Base-by-base conservation (phyloP, 2,797 vertebrate genomes). In the Chiloscyllium punctatum region DNA sequence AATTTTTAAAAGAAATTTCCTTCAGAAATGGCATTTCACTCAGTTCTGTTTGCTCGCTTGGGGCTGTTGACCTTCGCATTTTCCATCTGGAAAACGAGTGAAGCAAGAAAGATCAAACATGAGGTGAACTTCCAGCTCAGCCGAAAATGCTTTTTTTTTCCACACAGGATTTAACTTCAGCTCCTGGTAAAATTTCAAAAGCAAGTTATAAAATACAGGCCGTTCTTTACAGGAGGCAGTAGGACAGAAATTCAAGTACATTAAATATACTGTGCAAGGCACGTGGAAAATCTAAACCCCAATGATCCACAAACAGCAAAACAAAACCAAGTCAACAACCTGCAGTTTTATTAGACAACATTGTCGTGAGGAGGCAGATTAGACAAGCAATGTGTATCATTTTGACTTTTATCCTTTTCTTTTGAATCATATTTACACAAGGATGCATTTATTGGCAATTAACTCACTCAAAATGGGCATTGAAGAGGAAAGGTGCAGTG, bases 61-160 rank as follows among this genome's bases (percentile, higher is more conserved):
- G 96, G 97, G 97, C 96, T 97, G 96, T 97, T 97, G 97, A 97
- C 97, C 97, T 97, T 97, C 97, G 96, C 96, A 97, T 96, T 42
- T 71, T 96, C 96, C 97, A 97, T 97, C 97, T 97, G 97, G 97
- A 96, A 97, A 97, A 97, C 97, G 97, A 97, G 97, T 97, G 97
- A 97, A 96, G 97, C 97, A 97, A 97, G 97, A 97, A 97, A 96
- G 96, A 96, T 97, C 96, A 96, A 97, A 97, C 97, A 97, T 11
- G 92, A 71, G 92, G 21, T 94, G 92, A 69, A 94, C 68, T 25
- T 30, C 69, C 71, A 71, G 66, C 25, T 94, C 62, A 30, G 68
- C 13, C 37, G 21, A 94, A 72, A 94, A 42, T 94, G 27, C 30
- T 23, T 42, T 72, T 69, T 42, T 66, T 62, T 62, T 62, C 6